phyloP scores from a whole-genome alignment of 2,797 vertebrate genomes.

The Bufotes viridis region DNA sequence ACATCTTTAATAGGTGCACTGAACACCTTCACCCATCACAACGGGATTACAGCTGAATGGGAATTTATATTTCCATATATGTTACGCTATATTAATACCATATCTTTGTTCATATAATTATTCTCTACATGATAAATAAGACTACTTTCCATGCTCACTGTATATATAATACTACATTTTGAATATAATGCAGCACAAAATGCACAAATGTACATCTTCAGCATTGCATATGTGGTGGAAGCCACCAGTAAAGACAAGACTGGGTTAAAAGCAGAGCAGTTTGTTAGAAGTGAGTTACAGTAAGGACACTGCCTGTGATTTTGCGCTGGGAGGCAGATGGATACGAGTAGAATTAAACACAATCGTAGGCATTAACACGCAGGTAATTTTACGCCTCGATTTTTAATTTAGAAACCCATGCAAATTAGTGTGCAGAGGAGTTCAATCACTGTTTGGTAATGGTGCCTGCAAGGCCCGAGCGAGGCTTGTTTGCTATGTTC shows the following conservation, averaged over 20 bases:
- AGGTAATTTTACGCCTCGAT: conserved; percentile 70
- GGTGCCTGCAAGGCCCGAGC: conserved; percentile 70
- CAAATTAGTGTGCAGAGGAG: conserved; percentile 68
- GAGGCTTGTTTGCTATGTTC: conserved; percentile 68
- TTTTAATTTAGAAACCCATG: conserved; percentile 73
- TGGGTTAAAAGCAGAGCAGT: conserved; percentile 47
- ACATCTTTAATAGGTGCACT: not conserved
- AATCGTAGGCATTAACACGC: conserved; percentile 68
- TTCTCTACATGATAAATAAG: not conserved
- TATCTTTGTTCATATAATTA: not conserved
- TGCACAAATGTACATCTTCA: not conserved
- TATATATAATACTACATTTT: not conserved
- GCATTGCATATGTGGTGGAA: not conserved
- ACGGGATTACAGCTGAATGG: not conserved
- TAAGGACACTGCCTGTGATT: conserved; percentile 58
- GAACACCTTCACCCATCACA: not conserved
- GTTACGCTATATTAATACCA: not conserved
- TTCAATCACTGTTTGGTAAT: conserved; percentile 69
- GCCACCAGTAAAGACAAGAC: not conserved
- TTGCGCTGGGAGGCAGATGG: conserved; percentile 70
- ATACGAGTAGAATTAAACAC: conserved; percentile 69
- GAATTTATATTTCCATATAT: not conserved
- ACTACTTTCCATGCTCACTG: not conserved
- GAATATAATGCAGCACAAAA: not conserved
- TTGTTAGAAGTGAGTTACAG: conserved; percentile 61